Percentiles rank a stretch among this genome's conserved stretches.
phyloP scores from a whole-genome alignment of 2,888 invertebrate species.

The Neoitamus cyanurus region DNA sequence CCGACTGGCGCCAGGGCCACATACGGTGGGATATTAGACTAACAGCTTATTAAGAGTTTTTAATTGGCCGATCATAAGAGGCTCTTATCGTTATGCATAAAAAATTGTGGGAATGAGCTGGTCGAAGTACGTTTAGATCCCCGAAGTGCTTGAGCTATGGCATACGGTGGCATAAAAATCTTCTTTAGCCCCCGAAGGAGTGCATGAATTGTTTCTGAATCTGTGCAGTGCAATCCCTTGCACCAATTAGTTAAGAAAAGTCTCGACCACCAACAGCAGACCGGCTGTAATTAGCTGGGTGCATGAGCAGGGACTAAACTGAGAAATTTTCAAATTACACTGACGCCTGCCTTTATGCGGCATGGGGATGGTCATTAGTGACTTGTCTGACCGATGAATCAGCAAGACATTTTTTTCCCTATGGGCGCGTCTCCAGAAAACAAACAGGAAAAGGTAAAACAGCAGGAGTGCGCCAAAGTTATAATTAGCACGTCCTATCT shows the following conservation, averaged over 20 bases:
- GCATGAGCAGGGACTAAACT: slow-evolving; percentile 2
- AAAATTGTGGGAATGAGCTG: neutral
- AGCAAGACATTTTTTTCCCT: neutral
- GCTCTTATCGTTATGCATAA: neutral
- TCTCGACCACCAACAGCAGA: slow-evolving; percentile 23
- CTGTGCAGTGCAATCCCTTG: neutral
- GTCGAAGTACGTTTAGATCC: neutral
- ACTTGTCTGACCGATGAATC: neutral
- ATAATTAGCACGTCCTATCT: slow-evolving; percentile 23
- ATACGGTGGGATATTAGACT: slow-evolving; percentile 47
- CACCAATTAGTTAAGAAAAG: neutral
- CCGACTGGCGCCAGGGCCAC: slow-evolving; percentile 50
- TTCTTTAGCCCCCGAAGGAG: neutral
- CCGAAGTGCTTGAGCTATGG: neutral
- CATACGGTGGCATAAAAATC: neutral
- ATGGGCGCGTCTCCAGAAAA: neutral
- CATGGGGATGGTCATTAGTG: slow-evolving; percentile 18
- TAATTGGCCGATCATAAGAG: slow-evolving; percentile 50
- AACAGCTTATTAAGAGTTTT: slow-evolving; percentile 49
- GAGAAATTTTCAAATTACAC: slow-evolving; percentile 42
- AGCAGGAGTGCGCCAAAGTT: slow-evolving; percentile 28
- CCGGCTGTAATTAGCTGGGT: slow-evolving; percentile 18
- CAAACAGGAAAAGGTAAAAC: slow-evolving; percentile 35
- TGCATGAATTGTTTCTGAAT: neutral
- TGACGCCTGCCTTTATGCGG: slow-evolving; percentile 33